Evolutionary conservation across 53 echinoderm and acorn worm species (phyloP), one percentile per base, ranked within the genome.

Genomic region (Echinometra lucunter): DNA sequence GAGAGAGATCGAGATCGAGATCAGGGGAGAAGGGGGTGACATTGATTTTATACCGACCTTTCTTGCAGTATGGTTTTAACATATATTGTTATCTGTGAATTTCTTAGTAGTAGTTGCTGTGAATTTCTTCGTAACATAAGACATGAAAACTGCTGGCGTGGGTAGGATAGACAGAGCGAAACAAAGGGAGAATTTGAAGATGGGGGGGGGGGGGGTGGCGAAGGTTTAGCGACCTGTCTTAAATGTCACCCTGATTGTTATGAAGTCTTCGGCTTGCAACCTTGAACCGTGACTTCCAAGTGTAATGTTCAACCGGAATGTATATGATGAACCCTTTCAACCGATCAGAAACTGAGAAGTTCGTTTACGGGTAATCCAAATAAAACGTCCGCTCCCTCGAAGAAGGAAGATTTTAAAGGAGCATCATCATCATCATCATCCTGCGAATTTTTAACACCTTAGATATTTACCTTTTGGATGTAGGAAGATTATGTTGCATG

Each of bases 181-280:
- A 82, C 12, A 28, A 32, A 16, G 88, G 53, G 49, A 63, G 21
- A 23, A 18, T 15, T 4, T 88, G 47, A 55, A 9, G 47, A 53
- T 11, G 88, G 9, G n/a, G 47, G 10, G 88, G 23, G 55, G 30
- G 53, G 28, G n/a, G 55, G 49, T 25, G 6, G 5, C 6, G 19
- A 42, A 37, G 82, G 82, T 42, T 42, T 44, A 82, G 82, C 28
- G 49, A 88, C 88, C 47, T 88, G 55, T 88, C n/a, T 88, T 47
- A 28, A 75, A 40, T 75, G 75, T 75, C 75, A 40, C 75, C 40
- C 1, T 75, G 67, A 34, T 75, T 75, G 75, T 75, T 19, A 75
- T 75, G 75, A 75, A 75, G 75, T 75, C 75, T 21, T 37, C 40
- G 38, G 34, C 75, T 75, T 28, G 3, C 37, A 75, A 75, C 75